Percentiles rank a stretch among this genome's conserved stretches.
These are phyloP conservation scores for Drosophila quinaria DNA, from an alignment of 2,888 invertebrate genomes.

Conservation along the genomic window DNA sequence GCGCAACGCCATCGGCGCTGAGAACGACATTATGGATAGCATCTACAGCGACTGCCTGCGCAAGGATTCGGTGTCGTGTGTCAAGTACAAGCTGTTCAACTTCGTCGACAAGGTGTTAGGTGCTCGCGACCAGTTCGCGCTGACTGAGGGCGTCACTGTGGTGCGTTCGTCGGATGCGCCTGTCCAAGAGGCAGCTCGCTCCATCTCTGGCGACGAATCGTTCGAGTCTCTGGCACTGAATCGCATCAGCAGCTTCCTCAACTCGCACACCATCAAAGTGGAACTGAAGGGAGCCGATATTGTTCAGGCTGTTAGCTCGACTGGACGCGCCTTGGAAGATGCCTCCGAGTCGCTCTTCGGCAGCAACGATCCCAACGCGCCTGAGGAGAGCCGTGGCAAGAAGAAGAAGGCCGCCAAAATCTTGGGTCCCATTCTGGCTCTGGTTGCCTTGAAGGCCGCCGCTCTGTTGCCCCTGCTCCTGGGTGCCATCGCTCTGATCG, in stretches of 20 bases:
- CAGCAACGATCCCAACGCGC: conserved; percentile 86
- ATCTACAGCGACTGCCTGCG: conserved; percentile 92
- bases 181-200: conserved; percentile 93
- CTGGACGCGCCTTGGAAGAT: conserved; percentile 92
- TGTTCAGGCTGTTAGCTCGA: conserved; percentile 91
- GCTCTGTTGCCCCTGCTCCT: conserved; percentile 92
- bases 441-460: conserved; percentile 92
- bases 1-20: conserved; percentile 88
- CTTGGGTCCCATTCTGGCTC: conserved; percentile 91
- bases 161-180: conserved; percentile 91
- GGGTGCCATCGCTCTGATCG: conserved; percentile 93
- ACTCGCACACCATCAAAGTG: conserved; percentile 92
- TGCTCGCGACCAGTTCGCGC: conserved; percentile 92
- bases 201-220: conserved; percentile 89
- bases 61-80: conserved; percentile 93
- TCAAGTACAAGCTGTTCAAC: conserved; percentile 94
- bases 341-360: conserved; percentile 89
- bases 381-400: conserved; percentile 91
- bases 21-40: conserved; percentile 92
- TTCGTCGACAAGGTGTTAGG: conserved; percentile 94
- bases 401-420: conserved; percentile 94
- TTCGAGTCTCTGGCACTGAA: conserved; percentile 89
- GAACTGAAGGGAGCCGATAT: conserved; percentile 94
- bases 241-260: conserved; percentile 91
- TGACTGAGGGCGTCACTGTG: conserved; percentile 94